These are phyloP conservation scores for Pseudomyrmex sp. DNA, from an alignment of 1,140 invertebrate genomes.

Conservation along the genomic window DNA sequence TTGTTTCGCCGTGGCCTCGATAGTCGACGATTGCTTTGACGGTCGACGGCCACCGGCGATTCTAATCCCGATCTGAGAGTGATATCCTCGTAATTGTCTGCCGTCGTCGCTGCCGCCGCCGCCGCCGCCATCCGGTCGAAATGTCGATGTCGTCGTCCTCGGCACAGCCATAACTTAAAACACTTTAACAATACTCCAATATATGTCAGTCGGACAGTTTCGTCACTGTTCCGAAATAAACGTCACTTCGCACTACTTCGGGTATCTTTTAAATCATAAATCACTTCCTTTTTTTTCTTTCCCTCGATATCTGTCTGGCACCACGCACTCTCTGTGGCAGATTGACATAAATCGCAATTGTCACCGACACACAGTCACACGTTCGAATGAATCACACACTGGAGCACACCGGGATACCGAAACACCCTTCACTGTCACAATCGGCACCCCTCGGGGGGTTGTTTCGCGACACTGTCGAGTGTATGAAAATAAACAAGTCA, in stretches of 20 bases:
- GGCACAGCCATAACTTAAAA: constrained; percentile 37
- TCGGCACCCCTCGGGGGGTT: neutral
- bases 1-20: constrained; percentile 19
- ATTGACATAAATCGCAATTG: neutral
- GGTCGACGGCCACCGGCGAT: neutral
- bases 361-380: constrained; percentile 28
- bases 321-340: neutral
- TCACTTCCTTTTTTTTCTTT: neutral
- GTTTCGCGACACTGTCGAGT: neutral
- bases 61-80: neutral
- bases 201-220: neutral
- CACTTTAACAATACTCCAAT: neutral
- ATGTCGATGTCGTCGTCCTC: neutral
- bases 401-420: constrained; percentile 7
- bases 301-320: no score
- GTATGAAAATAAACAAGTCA: constrained; percentile 2
- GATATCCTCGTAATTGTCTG: constrained; percentile 11
- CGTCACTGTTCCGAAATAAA: neutral
- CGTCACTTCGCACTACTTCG: constrained; percentile 4
- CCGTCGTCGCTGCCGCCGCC: neutral
- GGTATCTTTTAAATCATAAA: neutral
- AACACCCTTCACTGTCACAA: constrained; percentile 1
- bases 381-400: neutral
- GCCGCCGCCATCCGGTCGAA: neutral
- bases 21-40: neutral